Evolutionary conservation across 2,113 vertebrate genomes (phyloP).

Genomic region (Corythoichthys haematopterus): DNA sequence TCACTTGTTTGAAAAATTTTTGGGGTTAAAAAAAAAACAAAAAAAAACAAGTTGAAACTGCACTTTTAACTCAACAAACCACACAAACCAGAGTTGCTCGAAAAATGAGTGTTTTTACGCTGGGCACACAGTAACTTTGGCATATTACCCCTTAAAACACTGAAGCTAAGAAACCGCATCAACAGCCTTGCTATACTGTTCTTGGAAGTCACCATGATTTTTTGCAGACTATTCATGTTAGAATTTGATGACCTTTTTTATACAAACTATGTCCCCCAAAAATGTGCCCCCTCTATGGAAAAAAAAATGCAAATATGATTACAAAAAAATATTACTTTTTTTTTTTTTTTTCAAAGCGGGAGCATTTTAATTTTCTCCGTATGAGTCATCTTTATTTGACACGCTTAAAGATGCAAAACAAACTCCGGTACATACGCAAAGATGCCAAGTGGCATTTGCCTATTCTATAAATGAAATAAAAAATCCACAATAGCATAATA

Average conservation of each 20-base stretch:
- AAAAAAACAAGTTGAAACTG: too few species aligned
- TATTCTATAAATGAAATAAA: conserved; percentile 13
- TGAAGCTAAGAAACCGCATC: too few species aligned
- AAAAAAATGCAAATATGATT: neutral
- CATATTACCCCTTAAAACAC: too few species aligned
- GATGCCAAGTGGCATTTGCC: conserved; percentile 6
- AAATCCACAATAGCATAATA: conserved; percentile 12
- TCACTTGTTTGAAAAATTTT: too few species aligned
- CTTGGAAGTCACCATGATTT: too few species aligned
- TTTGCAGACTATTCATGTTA: too few species aligned
- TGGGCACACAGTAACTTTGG: too few species aligned
- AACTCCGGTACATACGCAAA: neutral
- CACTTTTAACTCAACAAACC: too few species aligned
- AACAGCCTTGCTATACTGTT: too few species aligned
- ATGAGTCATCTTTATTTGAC: conserved; percentile 39
- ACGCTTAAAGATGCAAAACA: conserved; percentile 45
- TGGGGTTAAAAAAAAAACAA: too few species aligned
- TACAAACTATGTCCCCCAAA: neutral
- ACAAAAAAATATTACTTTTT: neutral
- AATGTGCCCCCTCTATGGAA: neutral
- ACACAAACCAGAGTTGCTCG: too few species aligned
- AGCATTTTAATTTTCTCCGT: neutral
- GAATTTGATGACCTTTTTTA: neutral
- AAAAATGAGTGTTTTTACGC: too few species aligned
- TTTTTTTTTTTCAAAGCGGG: neutral